phyloP scores from a whole-genome alignment of 1,140 invertebrate genomes.

The Frieseomelitta varia region DNA sequence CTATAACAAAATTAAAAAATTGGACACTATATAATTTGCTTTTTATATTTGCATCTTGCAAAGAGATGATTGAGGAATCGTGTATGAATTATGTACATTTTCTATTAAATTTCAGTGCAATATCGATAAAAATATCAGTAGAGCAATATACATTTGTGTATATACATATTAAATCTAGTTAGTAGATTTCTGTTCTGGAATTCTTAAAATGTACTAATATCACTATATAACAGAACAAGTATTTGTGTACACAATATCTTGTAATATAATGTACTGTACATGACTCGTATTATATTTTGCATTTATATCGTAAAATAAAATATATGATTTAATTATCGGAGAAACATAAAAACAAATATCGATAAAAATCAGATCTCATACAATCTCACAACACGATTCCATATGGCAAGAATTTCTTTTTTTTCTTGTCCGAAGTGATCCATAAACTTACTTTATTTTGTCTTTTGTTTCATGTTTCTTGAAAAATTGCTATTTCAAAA shows the following conservation, averaged over 20 bases:
- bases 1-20: background rate
- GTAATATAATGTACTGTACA: slow-evolving; percentile 52
- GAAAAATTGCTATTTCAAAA: slow-evolving; percentile 13
- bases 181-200: slow-evolving; percentile 22
- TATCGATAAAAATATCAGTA: slow-evolving; percentile 54
- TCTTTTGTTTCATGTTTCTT: slow-evolving; percentile 5
- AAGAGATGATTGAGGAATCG: slow-evolving; percentile 44
- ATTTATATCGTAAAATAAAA: slow-evolving; percentile 14
- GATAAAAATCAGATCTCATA: slow-evolving; percentile 45
- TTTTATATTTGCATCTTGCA: slow-evolving; percentile 58
- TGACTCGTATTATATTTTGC: slow-evolving; percentile 48
- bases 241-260: slow-evolving; percentile 38
- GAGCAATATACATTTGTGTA: slow-evolving; percentile 56
- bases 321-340: background rate
- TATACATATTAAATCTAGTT: slow-evolving; percentile 54
- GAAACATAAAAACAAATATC: slow-evolving; percentile 16
- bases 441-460: slow-evolving; percentile 17
- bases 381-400: slow-evolving; percentile 4
- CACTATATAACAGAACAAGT: slow-evolving; percentile 45
- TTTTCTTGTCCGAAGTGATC: background rate
- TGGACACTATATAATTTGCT: slow-evolving; percentile 17
- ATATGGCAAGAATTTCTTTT: slow-evolving; percentile 13
- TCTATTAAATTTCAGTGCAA: slow-evolving; percentile 23
- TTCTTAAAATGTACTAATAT: slow-evolving; percentile 51
- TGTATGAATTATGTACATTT: slow-evolving; percentile 58